A percentile compares a stretch with the other conserved stretches of the same genome.
Evolutionary conservation across 2,113 vertebrate species (phyloP).

Genomic region (Toxotes jaculatrix): DNA sequence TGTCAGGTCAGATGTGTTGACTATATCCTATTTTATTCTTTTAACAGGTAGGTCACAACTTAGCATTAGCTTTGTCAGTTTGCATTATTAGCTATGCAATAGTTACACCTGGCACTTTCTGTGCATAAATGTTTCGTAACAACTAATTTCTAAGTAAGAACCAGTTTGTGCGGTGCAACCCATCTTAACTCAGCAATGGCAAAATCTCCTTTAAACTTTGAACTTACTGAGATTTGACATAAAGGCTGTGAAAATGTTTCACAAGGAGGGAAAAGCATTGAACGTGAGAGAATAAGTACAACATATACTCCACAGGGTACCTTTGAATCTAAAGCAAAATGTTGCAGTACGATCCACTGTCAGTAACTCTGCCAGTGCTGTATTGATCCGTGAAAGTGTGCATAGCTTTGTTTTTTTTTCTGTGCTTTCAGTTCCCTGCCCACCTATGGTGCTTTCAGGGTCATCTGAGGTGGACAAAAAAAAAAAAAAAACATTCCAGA

Average conservation of each 20-base stretch:
- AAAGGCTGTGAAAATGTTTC: neutral
- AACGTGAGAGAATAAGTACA: too few relatives aligned
- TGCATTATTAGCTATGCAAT: neutral
- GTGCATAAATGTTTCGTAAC: too few relatives aligned
- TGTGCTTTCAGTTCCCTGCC: conserved; percentile 17
- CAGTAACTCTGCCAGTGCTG: conserved; percentile 17
- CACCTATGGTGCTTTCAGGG: conserved; percentile 10
- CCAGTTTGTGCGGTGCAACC: too few relatives aligned
- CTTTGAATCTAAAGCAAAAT: neutral
- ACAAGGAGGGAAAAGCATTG: neutral
- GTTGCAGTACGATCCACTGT: neutral
- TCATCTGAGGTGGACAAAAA: conserved; percentile 20
- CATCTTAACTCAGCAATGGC: too few relatives aligned
- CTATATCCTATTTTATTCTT: too few relatives aligned
- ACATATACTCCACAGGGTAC: neutral
- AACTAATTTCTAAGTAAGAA: too few relatives aligned
- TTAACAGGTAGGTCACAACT: neutral
- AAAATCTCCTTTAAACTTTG: too few relatives aligned
- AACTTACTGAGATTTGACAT: neutral
- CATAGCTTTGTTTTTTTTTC: conserved; percentile 29
- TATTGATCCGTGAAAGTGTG: conserved; percentile 34
- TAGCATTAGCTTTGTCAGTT: neutral
- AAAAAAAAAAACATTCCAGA: neutral
- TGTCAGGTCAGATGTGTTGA: too few relatives aligned
- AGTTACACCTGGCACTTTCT: too few relatives aligned